Conservation (phyloP, 2,888 invertebrate species). For the Steinernema carpocapsae region DNA sequence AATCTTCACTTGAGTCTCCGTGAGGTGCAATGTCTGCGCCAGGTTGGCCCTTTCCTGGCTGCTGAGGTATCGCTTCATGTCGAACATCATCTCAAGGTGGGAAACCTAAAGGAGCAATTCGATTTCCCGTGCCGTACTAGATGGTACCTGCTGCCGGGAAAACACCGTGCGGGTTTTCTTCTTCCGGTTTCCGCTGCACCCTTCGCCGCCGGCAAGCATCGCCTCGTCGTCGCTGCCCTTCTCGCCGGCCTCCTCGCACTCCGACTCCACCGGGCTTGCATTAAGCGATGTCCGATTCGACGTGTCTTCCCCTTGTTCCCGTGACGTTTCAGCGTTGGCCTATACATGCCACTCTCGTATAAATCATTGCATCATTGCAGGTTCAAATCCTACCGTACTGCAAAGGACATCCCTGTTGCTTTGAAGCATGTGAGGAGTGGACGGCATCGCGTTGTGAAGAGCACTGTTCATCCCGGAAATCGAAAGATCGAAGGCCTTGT, state of each 20-base stretch:
- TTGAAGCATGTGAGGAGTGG: constrained; percentile 10
- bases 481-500: constrained; percentile 31
- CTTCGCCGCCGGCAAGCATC: constrained; percentile 41
- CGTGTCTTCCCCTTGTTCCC: constrained; percentile 5
- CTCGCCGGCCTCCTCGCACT: constrained; percentile 51
- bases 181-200: constrained; percentile 49
- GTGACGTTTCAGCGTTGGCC: constrained; percentile 16
- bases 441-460: constrained; percentile 20
- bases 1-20: constrained; percentile 64
- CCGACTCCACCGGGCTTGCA: constrained; percentile 54
- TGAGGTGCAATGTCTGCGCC: constrained; percentile 58
- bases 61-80: constrained; percentile 60
- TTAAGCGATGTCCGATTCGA: constrained; percentile 44
- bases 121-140: background rate
- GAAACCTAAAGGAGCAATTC: constrained; percentile 50
- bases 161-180: constrained; percentile 68
- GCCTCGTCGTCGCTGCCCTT: constrained; percentile 52
- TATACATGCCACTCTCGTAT: background rate
- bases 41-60: constrained; percentile 59
- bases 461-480: constrained; percentile 19
- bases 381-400: constrained; percentile 9
- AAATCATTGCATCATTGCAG: background rate
- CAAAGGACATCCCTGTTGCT: background rate
- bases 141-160: constrained; percentile 56
- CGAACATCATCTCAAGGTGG: constrained; percentile 63